Evolutionary conservation across 2,113 vertebrate genomes (phyloP).

Genomic region (Poeciliopsis occidentalis): DNA sequence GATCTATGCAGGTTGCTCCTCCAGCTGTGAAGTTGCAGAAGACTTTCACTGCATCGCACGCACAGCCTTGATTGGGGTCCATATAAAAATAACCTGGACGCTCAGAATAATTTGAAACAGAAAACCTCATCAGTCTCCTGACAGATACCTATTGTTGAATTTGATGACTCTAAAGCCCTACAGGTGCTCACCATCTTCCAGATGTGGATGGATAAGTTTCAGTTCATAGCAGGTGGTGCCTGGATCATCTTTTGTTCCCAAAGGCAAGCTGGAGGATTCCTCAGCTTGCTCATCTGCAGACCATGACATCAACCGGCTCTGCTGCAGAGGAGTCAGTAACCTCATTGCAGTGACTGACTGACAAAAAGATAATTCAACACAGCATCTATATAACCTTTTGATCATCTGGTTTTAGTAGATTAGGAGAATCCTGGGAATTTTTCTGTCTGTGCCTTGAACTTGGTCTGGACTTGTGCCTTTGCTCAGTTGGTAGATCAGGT

Average conservation of each 20-base stretch:
- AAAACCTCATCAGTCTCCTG: background rate
- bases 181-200: conserved; percentile 71
- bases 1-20: conserved; percentile 78
- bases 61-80: conserved; percentile 83
- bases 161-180: background rate
- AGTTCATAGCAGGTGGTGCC: conserved; percentile 80
- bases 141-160: background rate
- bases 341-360: background rate
- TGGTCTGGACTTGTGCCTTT: conserved; percentile 3
- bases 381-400: conserved; percentile 52
- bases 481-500: background rate
- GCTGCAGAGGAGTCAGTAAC: conserved; percentile 29
- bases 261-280: conserved; percentile 42
- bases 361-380: background rate
- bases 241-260: conserved; percentile 74
- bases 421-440: background rate
- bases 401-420: conserved; percentile 6
- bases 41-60: conserved; percentile 75
- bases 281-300: conserved; percentile 36
- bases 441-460: background rate
- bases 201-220: conserved; percentile 65
- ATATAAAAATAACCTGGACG: conserved; percentile 77
- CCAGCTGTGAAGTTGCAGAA: conserved; percentile 83
- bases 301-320: background rate
- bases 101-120: background rate